Percentiles rank a stretch among this genome's conserved stretches.
These are phyloP conservation scores for Microctonus hyperodae DNA, from an alignment of 2,888 invertebrate genomes.

Conservation along the genomic window DNA sequence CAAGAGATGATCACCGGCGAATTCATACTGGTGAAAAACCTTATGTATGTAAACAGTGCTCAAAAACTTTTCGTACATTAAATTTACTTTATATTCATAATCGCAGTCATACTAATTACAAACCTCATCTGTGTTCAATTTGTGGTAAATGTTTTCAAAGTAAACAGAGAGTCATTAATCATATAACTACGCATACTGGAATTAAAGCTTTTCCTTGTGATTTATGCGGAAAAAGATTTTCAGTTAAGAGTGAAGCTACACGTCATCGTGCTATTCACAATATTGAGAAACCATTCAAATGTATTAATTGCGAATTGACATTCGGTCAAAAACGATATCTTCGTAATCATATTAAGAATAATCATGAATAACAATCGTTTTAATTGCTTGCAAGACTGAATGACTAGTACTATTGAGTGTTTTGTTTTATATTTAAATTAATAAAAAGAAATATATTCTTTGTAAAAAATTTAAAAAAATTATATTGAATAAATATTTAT, in stretches of 20 bases:
- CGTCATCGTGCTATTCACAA: constrained; percentile 67
- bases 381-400: background rate
- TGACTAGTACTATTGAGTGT: no score
- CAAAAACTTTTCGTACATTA: constrained; percentile 64
- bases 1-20: constrained; percentile 63
- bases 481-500: background rate
- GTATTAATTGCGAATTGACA: constrained; percentile 63
- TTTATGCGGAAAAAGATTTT: constrained; percentile 66
- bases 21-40: constrained; percentile 64
- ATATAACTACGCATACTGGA: constrained; percentile 64
- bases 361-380: constrained; percentile 1
- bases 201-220: constrained; percentile 63
- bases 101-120: constrained; percentile 49
- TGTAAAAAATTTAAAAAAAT: background rate
- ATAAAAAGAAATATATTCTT: background rate
- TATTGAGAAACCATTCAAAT: constrained; percentile 61
- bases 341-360: constrained; percentile 60
- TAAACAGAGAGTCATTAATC: constrained; percentile 64
- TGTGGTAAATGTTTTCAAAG: constrained; percentile 65
- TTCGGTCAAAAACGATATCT: constrained; percentile 67
- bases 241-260: constrained; percentile 65
- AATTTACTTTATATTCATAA: constrained; percentile 66
- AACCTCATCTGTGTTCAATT: constrained; percentile 48
- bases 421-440: no score
- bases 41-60: constrained; percentile 64